Conservation (phyloP, 2,888 invertebrate genomes). For the Cerastoderma edule region DNA sequence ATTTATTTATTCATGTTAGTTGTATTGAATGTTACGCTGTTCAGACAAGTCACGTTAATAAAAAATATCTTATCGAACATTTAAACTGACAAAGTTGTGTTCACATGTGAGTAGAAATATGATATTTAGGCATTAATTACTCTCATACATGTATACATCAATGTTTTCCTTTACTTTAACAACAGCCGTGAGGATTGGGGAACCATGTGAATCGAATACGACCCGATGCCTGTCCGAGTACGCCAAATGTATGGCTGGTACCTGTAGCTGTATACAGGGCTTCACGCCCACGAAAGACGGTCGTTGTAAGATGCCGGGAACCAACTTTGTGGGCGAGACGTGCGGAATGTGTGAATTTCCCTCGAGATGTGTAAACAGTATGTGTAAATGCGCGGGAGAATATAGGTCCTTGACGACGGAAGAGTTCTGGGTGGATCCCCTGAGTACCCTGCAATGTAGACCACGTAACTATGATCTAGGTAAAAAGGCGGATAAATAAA, state of each 20-base stretch:
- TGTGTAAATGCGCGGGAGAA: conserved; percentile 59
- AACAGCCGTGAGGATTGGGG: conserved; percentile 59
- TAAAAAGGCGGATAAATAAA: too few relatives aligned
- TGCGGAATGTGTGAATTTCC: conserved; percentile 67
- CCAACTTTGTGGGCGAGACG: conserved; percentile 62
- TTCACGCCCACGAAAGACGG: conserved; percentile 64
- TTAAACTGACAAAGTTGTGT: too few relatives aligned
- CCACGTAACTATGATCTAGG: conserved; percentile 30
- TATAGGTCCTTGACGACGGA: conserved; percentile 61
- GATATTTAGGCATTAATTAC: background rate
- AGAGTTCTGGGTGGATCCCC: conserved; percentile 68
- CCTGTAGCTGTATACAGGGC: conserved; percentile 55
- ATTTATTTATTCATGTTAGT: too few relatives aligned
- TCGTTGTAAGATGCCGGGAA: conserved; percentile 63
- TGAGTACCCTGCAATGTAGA: conserved; percentile 59
- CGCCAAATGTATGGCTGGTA: conserved; percentile 56
- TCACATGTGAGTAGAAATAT: too few relatives aligned
- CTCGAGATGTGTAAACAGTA: conserved; percentile 54
- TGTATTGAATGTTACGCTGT: too few relatives aligned
- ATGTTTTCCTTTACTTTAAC: background rate
- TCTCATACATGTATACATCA: background rate
- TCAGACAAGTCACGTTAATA: too few relatives aligned
- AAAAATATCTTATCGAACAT: too few relatives aligned
- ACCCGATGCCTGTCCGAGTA: conserved; percentile 63
- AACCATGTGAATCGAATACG: conserved; percentile 49